Evolutionary conservation across 2,797 vertebrate genomes (phyloP), one percentile per base, ranked within the genome.

Genomic region (Sitta carolinensis): DNA sequence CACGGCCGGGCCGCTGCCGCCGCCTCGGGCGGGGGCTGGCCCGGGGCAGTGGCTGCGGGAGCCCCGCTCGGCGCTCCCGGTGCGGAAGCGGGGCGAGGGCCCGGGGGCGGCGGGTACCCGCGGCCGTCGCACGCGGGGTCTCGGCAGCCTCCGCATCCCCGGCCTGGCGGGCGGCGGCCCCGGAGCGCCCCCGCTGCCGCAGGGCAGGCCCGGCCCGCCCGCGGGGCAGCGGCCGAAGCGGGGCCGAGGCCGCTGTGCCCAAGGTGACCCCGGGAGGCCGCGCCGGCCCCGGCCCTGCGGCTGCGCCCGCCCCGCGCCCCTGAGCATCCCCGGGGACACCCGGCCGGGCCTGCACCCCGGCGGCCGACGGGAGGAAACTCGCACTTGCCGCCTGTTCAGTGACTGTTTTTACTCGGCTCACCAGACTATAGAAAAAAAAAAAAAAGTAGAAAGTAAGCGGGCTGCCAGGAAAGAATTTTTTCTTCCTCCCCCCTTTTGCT

Each of bases 181-280:
- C 73, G 47, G 59, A 84, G 80, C 59, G 72, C 32, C 43, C 57
- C 72, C 55, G 45, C 45, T 40, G 34, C 67, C 61, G 75, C 54
- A 22, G 27, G 61, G 32, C 61, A 30, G 50, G 67, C 54, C 68
- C 50, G 57, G 13, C 45, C 67, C 57, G 50, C 63, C 57, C 30
- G 84, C 48, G 52, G 63, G n/a, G n/a, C 59, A 20, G 51, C n/a
- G 51, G 50, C 62, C 36, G 70, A 10, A 55, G 47, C 47, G 76
- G 48, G 72, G 82, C 55, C 30, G 78, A 69, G 83, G 47, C 68
- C 63, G 51, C 47, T 5, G 30, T 38, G 70, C 61, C 93, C 92
- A 94, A 94, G 89, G 89, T 94, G 93, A 94, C 93, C 89, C 85
- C 38, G 63, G 34, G 30, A 70, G 89, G 62, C 86, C 82, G 80